Conservation (phyloP, 2,797 vertebrate species). For the Pseudochirops cupreus region DNA sequence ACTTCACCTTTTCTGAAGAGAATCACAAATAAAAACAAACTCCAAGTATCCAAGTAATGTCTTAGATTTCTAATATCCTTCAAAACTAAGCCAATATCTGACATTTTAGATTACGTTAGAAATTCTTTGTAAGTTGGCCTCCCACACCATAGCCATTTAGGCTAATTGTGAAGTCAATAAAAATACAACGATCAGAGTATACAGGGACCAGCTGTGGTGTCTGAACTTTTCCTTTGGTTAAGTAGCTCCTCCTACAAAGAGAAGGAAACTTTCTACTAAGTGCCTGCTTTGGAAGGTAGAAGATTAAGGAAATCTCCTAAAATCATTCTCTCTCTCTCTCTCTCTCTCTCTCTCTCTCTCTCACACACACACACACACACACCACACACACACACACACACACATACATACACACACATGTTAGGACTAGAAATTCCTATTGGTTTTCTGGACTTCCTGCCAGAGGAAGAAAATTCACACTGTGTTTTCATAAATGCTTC, state of each 20-base stretch:
- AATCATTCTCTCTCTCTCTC: neutral
- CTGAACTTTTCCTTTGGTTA: neutral
- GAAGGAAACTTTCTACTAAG: neutral
- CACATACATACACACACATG: neutral
- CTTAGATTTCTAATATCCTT: neutral
- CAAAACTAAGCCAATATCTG: neutral
- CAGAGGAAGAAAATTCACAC: slow-evolving; percentile 55
- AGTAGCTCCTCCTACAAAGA: neutral
- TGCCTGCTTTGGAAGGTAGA: neutral
- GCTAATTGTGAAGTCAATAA: neutral
- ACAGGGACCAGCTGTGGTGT: neutral
- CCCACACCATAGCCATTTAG: neutral
- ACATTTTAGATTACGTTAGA: neutral
- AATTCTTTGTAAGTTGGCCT: neutral
- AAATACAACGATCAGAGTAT: neutral
- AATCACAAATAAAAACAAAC: neutral
- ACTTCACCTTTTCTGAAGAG: neutral
- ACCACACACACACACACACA: neutral
- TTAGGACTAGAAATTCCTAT: neutral
- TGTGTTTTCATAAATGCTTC: neutral
- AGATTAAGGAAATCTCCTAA: neutral
- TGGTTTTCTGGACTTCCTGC: slow-evolving; percentile 43
- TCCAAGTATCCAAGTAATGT: neutral
- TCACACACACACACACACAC: too few relatives aligned
- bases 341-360: too few relatives aligned